Percentiles rank a stretch among this genome's conserved stretches.
Conservation (phyloP, 2,888 invertebrate genomes). For the Limnephilus marmoratus region DNA sequence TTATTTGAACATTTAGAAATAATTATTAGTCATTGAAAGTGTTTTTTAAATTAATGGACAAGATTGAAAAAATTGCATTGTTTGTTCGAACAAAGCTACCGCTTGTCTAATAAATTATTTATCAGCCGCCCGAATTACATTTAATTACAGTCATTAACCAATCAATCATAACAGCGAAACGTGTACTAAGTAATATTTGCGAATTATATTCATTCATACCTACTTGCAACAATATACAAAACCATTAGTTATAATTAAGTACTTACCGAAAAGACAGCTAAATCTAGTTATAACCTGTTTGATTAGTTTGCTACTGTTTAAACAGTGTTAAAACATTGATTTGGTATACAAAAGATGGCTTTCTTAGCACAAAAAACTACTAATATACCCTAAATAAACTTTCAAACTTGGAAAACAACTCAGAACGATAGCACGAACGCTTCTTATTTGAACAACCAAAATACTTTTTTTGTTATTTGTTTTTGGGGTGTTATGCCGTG, state of each 20-base stretch:
- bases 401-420: no score
- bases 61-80: background rate
- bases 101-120: background rate
- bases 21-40: background rate
- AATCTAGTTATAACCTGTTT: background rate
- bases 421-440: no score
- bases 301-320: background rate
- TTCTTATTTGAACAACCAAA: no score
- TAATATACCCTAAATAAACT: no score
- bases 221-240: background rate
- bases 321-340: background rate
- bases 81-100: background rate
- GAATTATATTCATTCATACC: background rate
- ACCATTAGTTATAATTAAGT: background rate
- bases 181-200: background rate
- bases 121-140: background rate
- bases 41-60: background rate
- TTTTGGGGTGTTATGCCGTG: no score
- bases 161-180: background rate
- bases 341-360: no score
- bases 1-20: background rate
- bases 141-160: background rate
- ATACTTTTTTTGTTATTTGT: no score
- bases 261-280: background rate
- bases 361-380: no score